Base-by-base conservation (phyloP, 1,140 invertebrate genomes). In the Dryas iulia region DNA sequence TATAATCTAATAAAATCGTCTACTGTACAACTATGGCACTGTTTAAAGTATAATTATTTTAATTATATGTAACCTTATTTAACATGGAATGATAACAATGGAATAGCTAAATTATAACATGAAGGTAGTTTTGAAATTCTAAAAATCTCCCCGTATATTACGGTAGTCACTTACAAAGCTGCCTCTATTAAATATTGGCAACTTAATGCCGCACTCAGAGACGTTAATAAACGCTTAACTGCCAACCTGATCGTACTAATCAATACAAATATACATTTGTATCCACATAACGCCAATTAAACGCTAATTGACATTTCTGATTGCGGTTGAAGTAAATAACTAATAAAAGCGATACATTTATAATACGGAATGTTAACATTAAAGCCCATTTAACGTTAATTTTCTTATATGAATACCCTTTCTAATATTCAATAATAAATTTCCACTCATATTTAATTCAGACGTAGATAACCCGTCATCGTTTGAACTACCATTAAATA, bases 11-110 rank as follows among this genome's bases (percentile, higher is more conserved):
- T 65, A 71, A 66, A 74, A 73, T 74, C 71, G 64, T 64, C 77
- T 81, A 77, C 78, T 76, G 74, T 82, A 79, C 69, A 82, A 79
- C 78, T 82, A 82, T 82, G 80, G 80, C 78, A 82, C 80, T 82
- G 74, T 80, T 70, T 73, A 74, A 61, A 72, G 72, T 75, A 79
- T 47, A 47, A 47, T 70, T 68, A 69, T 65, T 66, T 67, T 72
- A 70, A 61, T 69, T 62, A 62, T 53, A 60, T 56, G 30, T 67
- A 67, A 64, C 64, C 60, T 63, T 65, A 68, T 66, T 66, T 35
- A 72, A 61, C 59, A 60, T 71, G 73, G 74, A 81, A 81, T 81
- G 75, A 79, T 70, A 79, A 67, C 64, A 73, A 70, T 72, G 71
- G 69, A 74, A 75, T 73, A 39, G 72, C 53, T 66, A 69, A 73